Percentiles rank a stretch among this genome's conserved stretches.
Conservation (phyloP, 2,888 invertebrate species). For the Liposcelis brunnea region DNA sequence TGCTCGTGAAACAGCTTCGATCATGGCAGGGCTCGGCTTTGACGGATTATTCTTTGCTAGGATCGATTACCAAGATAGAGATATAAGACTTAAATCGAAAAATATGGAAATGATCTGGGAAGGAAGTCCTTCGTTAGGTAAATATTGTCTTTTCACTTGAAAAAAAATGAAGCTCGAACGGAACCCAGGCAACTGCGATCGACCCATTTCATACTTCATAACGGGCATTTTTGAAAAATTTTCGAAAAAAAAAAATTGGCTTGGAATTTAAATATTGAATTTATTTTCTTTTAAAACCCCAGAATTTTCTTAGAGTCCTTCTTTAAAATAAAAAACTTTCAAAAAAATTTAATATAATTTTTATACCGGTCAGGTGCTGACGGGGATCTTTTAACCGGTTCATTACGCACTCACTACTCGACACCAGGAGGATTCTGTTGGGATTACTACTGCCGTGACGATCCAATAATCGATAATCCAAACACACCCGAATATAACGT, state of each 20-base stretch:
- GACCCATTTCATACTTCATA: not conserved
- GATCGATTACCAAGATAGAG: conserved; percentile 73
- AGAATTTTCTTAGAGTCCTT: too few species aligned
- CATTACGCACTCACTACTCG: not conserved
- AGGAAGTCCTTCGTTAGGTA: conserved; percentile 52
- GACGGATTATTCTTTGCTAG: conserved; percentile 77
- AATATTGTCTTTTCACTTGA: too few species aligned
- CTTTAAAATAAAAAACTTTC: too few species aligned
- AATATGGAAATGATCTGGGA: conserved; percentile 75
- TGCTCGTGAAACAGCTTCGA: conserved; percentile 67
- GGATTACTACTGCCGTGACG: conserved; percentile 27
- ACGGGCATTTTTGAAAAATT: too few species aligned
- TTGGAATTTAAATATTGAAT: too few species aligned
- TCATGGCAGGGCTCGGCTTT: conserved; percentile 69
- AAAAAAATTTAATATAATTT: too few species aligned
- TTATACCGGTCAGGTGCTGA: not conserved
- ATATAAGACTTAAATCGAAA: conserved; percentile 34
- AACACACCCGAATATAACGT: conserved; percentile 43
- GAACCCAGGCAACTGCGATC: too few species aligned
- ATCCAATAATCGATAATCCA: conserved; percentile 34
- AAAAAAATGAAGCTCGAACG: too few species aligned
- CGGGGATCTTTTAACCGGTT: not conserved
- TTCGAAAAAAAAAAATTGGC: too few species aligned
- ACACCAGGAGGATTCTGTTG: conserved; percentile 2
- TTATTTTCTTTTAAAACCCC: too few species aligned